Evolutionary conservation across 2,113 vertebrate genomes (phyloP), one percentile per base, ranked within the genome.

Genomic region (Enhydra lutris): DNA sequence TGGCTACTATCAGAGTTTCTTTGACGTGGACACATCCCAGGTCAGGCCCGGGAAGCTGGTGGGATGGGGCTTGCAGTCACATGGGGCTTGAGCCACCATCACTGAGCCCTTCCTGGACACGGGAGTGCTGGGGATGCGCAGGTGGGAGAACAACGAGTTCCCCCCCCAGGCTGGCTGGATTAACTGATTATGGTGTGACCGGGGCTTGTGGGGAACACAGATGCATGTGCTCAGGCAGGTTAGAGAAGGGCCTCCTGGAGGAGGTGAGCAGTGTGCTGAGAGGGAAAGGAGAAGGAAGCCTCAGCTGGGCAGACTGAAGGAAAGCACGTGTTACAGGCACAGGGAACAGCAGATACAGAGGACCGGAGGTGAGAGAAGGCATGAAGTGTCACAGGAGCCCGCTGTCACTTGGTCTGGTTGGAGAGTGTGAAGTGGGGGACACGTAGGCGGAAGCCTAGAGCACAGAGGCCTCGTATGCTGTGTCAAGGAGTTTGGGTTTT

Each of bases 1-100:
- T 89, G 98, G 99, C 94, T 99, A 99, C 95, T 99, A 99, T 88
- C 99, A 99, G 98, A 99, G 99, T 34, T 99, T 99, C 97, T 99
- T 99, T 91, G 99, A 99, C 0, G 98, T 99, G 95, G 99, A 99
- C 97, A 99, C 99, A 1, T 11, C 98, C 26, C 99, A 99, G 99
- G 99, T 99, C 98, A 45, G 93, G 3, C 73, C 36, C 1, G 3
- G 17, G 50, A 76, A 45, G 76, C 21, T 20, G 78, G 21, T 18
- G 81, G 89, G 23, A 14, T 13, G 50, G 21, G 92, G 7, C 26
- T 42, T 23, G 1, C 59, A 89, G 39, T 74, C 78, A 39, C 3
- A 3, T 4, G 47, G 34, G 74, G 47, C 42, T 78, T 71, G 39
- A 78, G 87, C 34, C n/a, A 17, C 63, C n/a, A 0, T 31, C 26